phyloP scores from a whole-genome alignment of 1,140 invertebrate species.

The Drosophila setifemur region DNA sequence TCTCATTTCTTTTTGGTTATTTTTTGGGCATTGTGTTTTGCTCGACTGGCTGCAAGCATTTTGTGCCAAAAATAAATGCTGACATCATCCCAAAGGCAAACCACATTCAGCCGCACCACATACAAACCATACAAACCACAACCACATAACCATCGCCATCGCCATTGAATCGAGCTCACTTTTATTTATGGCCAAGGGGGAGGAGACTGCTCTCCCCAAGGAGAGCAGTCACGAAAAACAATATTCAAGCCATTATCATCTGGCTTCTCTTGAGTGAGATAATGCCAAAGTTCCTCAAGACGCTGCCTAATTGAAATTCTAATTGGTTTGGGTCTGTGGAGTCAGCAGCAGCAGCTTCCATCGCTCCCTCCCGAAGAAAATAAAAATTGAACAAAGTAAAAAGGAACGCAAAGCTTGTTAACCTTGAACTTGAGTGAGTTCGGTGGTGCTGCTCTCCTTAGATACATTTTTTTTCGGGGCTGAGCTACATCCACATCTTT shows the following conservation, averaged over 20 bases:
- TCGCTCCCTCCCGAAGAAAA: background rate
- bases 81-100: slow-evolving; percentile 63
- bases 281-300: slow-evolving; percentile 17
- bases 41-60: slow-evolving; percentile 45
- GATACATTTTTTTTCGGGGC: background rate
- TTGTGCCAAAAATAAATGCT: slow-evolving; percentile 76
- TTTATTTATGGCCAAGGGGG: slow-evolving; percentile 30
- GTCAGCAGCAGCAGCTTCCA: background rate
- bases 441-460: no score
- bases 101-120: slow-evolving; percentile 30
- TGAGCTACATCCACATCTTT: slow-evolving; percentile 2
- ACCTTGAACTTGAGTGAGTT: slow-evolving; percentile 70
- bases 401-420: slow-evolving; percentile 29
- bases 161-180: slow-evolving; percentile 63
- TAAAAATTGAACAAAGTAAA: slow-evolving; percentile 3
- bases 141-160: slow-evolving; percentile 26
- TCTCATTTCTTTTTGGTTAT: background rate
- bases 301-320: slow-evolving; percentile 52
- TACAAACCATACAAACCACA: background rate
- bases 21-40: slow-evolving; percentile 46
- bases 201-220: background rate
- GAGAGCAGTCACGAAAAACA: slow-evolving; percentile 6
- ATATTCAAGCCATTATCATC: background rate
- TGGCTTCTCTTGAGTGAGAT: slow-evolving; percentile 41
- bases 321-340: slow-evolving; percentile 30